Evolutionary conservation across 2,113 vertebrate species (phyloP).

Genomic region (Centropus unirufus): DNA sequence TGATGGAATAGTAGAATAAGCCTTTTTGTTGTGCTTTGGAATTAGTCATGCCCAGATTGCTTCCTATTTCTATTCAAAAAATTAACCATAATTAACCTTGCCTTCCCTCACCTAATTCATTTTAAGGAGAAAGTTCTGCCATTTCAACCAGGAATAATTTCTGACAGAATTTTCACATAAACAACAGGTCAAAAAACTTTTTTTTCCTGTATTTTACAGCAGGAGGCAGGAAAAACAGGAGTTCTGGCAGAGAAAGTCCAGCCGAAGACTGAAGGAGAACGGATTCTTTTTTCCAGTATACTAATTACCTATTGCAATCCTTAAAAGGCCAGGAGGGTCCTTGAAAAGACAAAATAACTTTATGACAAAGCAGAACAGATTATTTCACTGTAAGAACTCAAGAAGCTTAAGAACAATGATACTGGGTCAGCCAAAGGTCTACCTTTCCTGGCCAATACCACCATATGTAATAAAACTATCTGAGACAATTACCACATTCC

Average conservation of each 20-base stretch:
- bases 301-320: not conserved
- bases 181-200: not conserved
- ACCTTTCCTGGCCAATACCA: conserved; percentile 43
- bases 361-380: conserved; percentile 12
- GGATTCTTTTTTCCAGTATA: not conserved
- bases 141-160: not conserved
- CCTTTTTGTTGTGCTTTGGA: not conserved
- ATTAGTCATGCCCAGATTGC: not conserved
- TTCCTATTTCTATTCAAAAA: not conserved
- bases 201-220: not conserved
- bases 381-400: not conserved
- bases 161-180: not conserved
- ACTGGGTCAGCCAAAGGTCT: conserved; percentile 58
- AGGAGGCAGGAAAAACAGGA: not conserved
- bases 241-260: not conserved
- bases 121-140: not conserved
- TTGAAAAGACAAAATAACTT: not conserved
- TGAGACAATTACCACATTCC: conserved; percentile 51
- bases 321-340: not conserved
- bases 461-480: conserved; percentile 40
- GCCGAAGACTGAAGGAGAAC: not conserved
- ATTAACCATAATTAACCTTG: not conserved
- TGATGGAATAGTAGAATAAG: not conserved
- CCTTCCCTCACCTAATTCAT: not conserved
- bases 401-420: conserved; percentile 17